These are phyloP conservation scores for Hydrolagus affinis DNA, from an alignment of 2,113 vertebrate species.

Conservation along the genomic window DNA sequence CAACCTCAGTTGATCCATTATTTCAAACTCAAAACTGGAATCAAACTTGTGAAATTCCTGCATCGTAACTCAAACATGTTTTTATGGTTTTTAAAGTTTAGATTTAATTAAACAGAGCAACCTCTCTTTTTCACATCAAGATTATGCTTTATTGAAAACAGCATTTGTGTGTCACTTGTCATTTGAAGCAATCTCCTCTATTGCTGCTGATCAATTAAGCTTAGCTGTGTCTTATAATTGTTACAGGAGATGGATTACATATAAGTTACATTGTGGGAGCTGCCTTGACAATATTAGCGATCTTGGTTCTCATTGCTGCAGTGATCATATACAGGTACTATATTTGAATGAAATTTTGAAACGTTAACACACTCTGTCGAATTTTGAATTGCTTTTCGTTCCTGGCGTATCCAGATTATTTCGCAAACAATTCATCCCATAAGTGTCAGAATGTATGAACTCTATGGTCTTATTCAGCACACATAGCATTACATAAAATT, in stretches of 20 bases:
- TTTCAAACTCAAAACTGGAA: too few species aligned
- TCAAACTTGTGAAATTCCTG: too few species aligned
- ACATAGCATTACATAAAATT: not conserved
- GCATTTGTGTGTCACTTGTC: not conserved
- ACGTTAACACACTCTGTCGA: not conserved
- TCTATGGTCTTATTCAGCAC: not conserved
- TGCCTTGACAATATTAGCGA: conserved; percentile 77
- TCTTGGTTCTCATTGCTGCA: conserved; percentile 77
- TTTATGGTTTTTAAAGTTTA: too few species aligned
- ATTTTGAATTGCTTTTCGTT: not conserved
- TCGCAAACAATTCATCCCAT: not conserved
- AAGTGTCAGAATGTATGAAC: too few species aligned
- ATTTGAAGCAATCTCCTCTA: not conserved
- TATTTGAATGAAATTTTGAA: not conserved
- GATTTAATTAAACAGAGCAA: conserved; percentile 38
- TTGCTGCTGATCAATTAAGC: not conserved
- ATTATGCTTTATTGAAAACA: not conserved
- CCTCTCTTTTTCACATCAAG: conserved; percentile 38
- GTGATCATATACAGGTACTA: conserved; percentile 84
- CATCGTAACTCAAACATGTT: too few species aligned
- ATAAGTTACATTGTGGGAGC: conserved; percentile 86
- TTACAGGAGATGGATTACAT: conserved; percentile 80
- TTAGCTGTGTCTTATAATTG: conserved; percentile 32
- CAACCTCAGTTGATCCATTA: not conserved
- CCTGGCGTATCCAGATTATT: not conserved